Percentiles rank a stretch among this genome's conserved stretches.
Conservation (phyloP, 2,797 vertebrate species). For the Eleutherodactylus coqui region DNA sequence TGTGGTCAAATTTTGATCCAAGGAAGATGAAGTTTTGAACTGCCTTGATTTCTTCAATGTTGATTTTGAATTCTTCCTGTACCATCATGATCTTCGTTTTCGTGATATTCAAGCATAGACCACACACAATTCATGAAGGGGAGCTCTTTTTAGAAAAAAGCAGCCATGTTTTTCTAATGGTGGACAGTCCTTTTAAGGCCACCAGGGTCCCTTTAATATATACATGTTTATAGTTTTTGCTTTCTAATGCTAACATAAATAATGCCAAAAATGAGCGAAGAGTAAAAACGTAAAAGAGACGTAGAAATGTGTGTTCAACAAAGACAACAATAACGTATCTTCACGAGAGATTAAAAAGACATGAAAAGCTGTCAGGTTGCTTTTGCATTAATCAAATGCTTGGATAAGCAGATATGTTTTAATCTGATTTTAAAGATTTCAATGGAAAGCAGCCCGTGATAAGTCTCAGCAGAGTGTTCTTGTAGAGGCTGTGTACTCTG, state of each 20-base stretch:
- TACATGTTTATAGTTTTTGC: not conserved
- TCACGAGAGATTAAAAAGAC: slow-evolving; percentile 11
- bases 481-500: not conserved
- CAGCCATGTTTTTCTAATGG: no score
- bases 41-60: no score
- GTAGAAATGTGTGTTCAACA: not conserved
- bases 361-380: slow-evolving; percentile 28
- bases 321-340: slow-evolving; percentile 11
- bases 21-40: no score
- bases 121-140: no score
- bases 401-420: slow-evolving; percentile 28
- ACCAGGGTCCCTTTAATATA: not conserved
- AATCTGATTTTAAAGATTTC: slow-evolving; percentile 39
- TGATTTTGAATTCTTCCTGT: no score
- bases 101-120: no score
- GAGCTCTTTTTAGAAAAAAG: no score
- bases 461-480: not conserved
- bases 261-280: not conserved
- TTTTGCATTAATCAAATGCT: slow-evolving; percentile 36
- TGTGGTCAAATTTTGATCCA: no score
- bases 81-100: no score
- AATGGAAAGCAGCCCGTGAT: slow-evolving; percentile 1
- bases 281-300: not conserved
- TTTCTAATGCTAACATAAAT: not conserved
- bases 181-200: no score